These are phyloP conservation scores for Drosophila anceps DNA, from an alignment of 2,888 invertebrate genomes.

Conservation along the genomic window DNA sequence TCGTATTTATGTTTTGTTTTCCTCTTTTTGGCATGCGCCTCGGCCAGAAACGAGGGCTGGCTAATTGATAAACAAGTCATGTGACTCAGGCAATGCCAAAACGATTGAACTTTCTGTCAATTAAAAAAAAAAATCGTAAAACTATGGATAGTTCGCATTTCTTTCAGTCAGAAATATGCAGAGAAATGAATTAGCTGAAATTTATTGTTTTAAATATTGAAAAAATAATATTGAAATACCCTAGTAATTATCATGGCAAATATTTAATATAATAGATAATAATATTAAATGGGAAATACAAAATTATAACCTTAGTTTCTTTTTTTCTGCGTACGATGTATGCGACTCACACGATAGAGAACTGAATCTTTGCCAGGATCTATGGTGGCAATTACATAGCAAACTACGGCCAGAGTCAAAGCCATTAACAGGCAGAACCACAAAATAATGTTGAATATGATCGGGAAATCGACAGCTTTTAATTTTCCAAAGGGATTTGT, in stretches of 20 bases:
- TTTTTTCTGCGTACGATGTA: slow-evolving; percentile 91
- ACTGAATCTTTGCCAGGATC: slow-evolving; percentile 99
- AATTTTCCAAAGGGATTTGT: slow-evolving; percentile 86
- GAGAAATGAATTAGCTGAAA: background rate
- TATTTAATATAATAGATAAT: background rate
- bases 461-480: slow-evolving; percentile 90
- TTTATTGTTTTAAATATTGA: background rate
- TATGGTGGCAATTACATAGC: slow-evolving; percentile 95
- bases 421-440: slow-evolving; percentile 91
- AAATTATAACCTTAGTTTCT: slow-evolving; percentile 88
- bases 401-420: slow-evolving; percentile 91
- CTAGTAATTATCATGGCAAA: background rate
- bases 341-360: slow-evolving; percentile 98
- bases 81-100: slow-evolving; percentile 10
- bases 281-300: slow-evolving; percentile 89
- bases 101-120: slow-evolving; percentile 27
- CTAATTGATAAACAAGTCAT: slow-evolving; percentile 42
- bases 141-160: slow-evolving; percentile 6
- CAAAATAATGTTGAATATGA: slow-evolving; percentile 93
- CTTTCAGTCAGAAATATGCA: background rate
- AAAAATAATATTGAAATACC: background rate
- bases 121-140: slow-evolving; percentile 2
- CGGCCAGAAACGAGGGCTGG: slow-evolving; percentile 25
- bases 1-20: slow-evolving; percentile 38
- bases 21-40: slow-evolving; percentile 29